Evolutionary conservation across 2,888 invertebrate species (phyloP), one percentile per base, ranked within the genome.

Genomic region (Lissocephala sabroskyi): DNA sequence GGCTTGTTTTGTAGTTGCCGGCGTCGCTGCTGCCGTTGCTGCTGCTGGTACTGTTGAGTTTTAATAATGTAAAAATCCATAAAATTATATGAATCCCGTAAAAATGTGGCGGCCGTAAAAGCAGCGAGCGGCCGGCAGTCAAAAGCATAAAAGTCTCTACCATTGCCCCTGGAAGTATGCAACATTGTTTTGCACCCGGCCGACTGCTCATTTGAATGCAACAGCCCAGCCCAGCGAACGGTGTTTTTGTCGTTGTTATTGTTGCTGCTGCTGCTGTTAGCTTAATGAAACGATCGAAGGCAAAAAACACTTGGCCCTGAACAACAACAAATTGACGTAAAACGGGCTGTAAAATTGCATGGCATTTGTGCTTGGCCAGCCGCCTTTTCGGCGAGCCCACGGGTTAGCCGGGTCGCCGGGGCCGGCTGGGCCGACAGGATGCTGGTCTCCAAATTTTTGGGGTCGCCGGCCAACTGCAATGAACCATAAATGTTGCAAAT

Each of bases 401-500:
- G n/a, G n/a, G n/a, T n/a, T n/a, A n/a, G n/a, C n/a, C n/a, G n/a
- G n/a, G n/a, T n/a, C n/a, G n/a, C n/a, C n/a, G n/a, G n/a, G n/a
- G n/a, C n/a, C n/a, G n/a, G n/a, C n/a, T n/a, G n/a, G n/a, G n/a
- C n/a, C n/a, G n/a, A n/a, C n/a, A n/a, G n/a, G n/a, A n/a, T n/a
- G n/a, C n/a, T n/a, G n/a, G n/a, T n/a, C n/a, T n/a, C n/a, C n/a
- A n/a, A n/a, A n/a, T n/a, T n/a, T n/a, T n/a, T n/a, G n/a, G 36
- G 9, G 17, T 37, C 19, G 7, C 17, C 30, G 41, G 47, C 50
- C 57, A 45, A 53, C 67, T 59, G 64, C 70, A 74, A 57, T 63
- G 79, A 67, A 67, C 77, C 71, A 73, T 76, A 66, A 74, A 79
- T 70, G 71, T 62, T 76, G 71, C 67, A 70, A 77, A 65, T 76